phyloP scores from a whole-genome alignment of 2,113 vertebrate species.

The Herpetotheres cachinnans region DNA sequence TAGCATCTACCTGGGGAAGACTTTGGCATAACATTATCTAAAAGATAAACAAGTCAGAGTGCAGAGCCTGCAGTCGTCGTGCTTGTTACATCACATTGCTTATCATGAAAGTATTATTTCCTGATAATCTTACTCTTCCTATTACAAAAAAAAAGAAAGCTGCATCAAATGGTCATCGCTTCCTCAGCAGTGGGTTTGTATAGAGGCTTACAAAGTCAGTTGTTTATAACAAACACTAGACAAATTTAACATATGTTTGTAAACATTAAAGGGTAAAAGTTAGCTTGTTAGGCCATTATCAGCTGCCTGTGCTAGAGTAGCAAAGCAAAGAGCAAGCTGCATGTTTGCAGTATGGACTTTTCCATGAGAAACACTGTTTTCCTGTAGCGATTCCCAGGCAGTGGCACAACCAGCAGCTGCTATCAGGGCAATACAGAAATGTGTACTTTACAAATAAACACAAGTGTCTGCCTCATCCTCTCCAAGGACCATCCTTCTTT shows the following conservation, averaged over 20 bases:
- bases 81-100: not conserved
- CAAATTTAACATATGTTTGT: not conserved
- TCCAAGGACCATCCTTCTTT: not conserved
- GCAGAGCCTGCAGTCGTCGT: not conserved
- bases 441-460: not conserved
- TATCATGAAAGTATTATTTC: not conserved
- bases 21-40: not conserved
- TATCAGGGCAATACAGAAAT: not conserved
- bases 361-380: accelerated
- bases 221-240: not conserved
- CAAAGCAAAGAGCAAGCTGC: not conserved
- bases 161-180: not conserved
- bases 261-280: not conserved
- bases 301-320: not conserved
- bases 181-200: not conserved
- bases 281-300: not conserved
- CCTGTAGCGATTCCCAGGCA: not conserved
- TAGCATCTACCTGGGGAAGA: not conserved
- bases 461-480: accelerated
- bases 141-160: not conserved
- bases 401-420: too few relatives aligned
- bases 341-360: not conserved
- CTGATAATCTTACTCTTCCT: not conserved
- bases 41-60: not conserved
- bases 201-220: not conserved